phyloP scores from a whole-genome alignment of 2,113 vertebrate species.

The Meles meles region DNA sequence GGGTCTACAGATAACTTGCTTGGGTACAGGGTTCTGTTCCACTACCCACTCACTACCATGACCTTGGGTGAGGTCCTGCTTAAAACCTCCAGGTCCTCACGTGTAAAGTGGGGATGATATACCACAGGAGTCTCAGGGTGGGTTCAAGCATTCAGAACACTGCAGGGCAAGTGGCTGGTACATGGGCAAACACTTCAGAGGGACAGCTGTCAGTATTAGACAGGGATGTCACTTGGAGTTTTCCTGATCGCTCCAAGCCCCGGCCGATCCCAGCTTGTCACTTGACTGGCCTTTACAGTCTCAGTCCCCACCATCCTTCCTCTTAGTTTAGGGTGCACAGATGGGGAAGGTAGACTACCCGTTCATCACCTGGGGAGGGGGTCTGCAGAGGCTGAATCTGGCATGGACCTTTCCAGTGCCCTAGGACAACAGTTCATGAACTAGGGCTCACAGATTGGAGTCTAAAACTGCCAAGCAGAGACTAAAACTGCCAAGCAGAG shows the following conservation, averaged over 20 bases:
- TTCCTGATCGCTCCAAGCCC: background rate
- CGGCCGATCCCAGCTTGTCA: background rate
- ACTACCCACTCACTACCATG: too few relatives aligned
- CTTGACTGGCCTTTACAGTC: background rate
- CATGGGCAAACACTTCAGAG: background rate
- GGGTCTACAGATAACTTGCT: background rate
- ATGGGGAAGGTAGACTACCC: background rate
- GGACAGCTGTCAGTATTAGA: accelerated
- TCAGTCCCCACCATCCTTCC: background rate
- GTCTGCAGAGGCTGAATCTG: background rate
- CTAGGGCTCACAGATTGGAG: background rate
- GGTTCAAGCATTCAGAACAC: background rate
- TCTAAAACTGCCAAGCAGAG: background rate
- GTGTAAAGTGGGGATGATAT: background rate
- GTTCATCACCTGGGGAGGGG: background rate
- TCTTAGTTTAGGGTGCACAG: background rate
- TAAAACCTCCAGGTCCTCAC: background rate
- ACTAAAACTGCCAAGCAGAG: background rate
- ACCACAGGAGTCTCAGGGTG: background rate
- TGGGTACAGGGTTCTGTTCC: background rate
- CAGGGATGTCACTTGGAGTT: background rate
- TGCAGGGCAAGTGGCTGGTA: background rate
- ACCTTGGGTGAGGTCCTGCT: background rate
- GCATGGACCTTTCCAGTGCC: background rate
- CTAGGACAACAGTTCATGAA: background rate